phyloP scores from a whole-genome alignment of 2,113 vertebrate genomes.

The Tragelaphus strepsiceros region DNA sequence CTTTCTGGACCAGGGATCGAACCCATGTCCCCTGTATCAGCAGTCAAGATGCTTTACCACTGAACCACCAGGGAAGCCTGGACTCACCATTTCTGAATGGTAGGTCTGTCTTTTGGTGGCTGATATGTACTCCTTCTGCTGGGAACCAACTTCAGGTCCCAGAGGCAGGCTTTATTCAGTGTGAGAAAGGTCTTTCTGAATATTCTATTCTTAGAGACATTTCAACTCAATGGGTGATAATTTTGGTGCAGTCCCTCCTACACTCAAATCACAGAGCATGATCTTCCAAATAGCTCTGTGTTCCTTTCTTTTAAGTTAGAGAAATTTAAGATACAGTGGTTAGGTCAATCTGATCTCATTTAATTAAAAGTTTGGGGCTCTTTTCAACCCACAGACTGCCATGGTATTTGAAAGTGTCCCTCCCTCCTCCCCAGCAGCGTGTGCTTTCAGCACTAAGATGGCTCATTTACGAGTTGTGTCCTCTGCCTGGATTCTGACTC shows the following conservation, averaged over 20 bases:
- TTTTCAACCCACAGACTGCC: neutral
- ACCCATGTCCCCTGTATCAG: neutral
- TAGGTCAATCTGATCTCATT: neutral
- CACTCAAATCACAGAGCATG: neutral
- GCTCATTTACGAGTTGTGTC: neutral
- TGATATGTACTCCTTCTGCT: neutral
- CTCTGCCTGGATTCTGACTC: neutral
- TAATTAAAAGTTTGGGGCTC: neutral
- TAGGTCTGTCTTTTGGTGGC: neutral
- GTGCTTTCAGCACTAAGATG: neutral
- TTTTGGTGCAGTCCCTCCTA: neutral
- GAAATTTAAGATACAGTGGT: neutral
- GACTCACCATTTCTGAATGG: neutral
- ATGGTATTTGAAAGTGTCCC: neutral
- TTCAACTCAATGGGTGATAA: neutral
- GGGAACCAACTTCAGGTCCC: neutral
- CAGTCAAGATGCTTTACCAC: neutral
- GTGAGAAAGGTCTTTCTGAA: neutral
- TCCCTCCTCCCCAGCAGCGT: neutral
- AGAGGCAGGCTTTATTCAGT: neutral
- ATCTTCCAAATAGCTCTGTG: neutral
- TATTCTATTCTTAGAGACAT: neutral
- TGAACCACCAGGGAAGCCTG: neutral
- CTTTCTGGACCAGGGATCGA: neutral
- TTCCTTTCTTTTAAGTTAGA: neutral